phyloP scores from a whole-genome alignment of 2,888 invertebrate genomes.

The Lithophane semibrunnea region DNA sequence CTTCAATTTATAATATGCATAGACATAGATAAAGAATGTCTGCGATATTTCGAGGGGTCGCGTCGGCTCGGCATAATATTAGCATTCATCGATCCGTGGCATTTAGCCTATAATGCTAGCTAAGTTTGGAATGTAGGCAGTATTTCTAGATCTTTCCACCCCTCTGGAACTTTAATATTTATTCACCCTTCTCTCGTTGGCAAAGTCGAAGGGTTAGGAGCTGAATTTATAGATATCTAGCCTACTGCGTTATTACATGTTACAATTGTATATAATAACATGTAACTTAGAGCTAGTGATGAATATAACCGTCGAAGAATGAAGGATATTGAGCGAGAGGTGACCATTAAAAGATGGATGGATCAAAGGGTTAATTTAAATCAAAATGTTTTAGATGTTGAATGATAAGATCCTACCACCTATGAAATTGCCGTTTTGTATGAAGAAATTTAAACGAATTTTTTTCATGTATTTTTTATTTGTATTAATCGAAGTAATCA shows the following conservation, averaged over 20 bases:
- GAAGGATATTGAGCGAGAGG: background rate
- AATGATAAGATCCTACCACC: too few species aligned
- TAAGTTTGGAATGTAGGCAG: background rate
- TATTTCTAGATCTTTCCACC: slow-evolving; percentile 36
- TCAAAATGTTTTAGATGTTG: background rate
- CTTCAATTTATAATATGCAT: background rate
- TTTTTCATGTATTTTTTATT: too few species aligned
- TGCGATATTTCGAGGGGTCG: slow-evolving; percentile 10
- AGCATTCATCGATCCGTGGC: slow-evolving; percentile 7
- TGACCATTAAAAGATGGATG: background rate
- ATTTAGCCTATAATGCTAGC: background rate
- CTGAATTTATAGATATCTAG: background rate
- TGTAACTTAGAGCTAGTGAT: too few species aligned
- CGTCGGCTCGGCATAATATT: background rate
- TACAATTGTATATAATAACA: background rate
- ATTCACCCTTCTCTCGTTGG: slow-evolving; percentile 14
- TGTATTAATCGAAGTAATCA: too few species aligned
- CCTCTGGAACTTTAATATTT: slow-evolving; percentile 22
- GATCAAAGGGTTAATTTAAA: background rate
- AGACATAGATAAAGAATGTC: background rate
- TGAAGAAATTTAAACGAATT: too few species aligned
- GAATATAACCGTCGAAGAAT: too few species aligned
- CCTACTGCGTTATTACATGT: too few species aligned
- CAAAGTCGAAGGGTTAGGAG: slow-evolving; percentile 5
- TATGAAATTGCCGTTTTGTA: too few species aligned